Conservation (phyloP, 2,113 vertebrate genomes). For the Vulpes ferrilata region DNA sequence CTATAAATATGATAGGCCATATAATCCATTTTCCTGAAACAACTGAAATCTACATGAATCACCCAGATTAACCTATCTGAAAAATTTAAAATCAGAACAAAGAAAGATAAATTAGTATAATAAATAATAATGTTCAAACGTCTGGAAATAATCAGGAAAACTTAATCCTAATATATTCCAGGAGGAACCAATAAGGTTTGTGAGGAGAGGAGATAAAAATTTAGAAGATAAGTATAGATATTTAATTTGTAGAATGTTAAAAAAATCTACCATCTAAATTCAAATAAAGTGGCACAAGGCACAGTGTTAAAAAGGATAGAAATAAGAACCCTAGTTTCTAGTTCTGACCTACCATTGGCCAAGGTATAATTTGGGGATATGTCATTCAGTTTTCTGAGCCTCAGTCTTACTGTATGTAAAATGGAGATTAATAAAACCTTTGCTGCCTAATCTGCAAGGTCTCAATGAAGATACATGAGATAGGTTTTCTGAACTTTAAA, state of each 20-base stretch:
- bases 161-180: neutral
- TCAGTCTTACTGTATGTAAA: neutral
- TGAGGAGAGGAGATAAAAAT: neutral
- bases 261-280: neutral
- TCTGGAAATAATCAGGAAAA: neutral
- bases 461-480: neutral
- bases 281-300: neutral
- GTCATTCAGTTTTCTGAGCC: neutral
- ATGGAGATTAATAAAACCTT: neutral
- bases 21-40: constrained; percentile 3
- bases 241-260: neutral
- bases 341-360: neutral
- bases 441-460: neutral
- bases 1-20: neutral
- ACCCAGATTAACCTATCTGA: neutral
- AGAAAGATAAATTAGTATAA: neutral
- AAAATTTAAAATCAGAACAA: neutral
- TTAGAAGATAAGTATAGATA: neutral
- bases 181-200: neutral
- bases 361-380: neutral
- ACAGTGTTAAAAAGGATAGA: neutral
- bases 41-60: neutral
- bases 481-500: constrained; percentile 12
- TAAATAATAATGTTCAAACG: neutral
- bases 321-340: neutral